Evolutionary conservation across 2,888 invertebrate species (phyloP), one percentile per base, ranked within the genome.

Genomic region (Camponotus fellah): DNA sequence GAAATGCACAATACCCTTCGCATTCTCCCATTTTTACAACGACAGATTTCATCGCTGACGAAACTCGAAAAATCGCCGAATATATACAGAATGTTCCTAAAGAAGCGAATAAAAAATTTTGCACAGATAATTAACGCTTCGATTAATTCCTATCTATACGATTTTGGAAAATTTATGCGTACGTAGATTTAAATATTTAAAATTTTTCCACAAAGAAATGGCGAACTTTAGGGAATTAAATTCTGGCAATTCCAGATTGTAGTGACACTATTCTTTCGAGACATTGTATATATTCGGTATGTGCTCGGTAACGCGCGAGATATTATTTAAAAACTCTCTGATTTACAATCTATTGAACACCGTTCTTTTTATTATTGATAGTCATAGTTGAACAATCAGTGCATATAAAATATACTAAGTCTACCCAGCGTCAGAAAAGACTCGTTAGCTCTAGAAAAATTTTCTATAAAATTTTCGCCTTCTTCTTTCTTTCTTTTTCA

Each of bases 361-460:
- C 93, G 94, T 94, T 94, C 93, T 91, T 93, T 91, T 94, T 93
- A 93, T 95, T 93, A 94, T 94, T 93, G 93, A 94, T 94, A 94
- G 91, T 94, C 92, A 94, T 94, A 94, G 93, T 94, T 93, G 94
- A 95, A 94, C 94, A 94, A 94, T 94, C 94, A 94, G 94, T 95
- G 94, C 94, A 94, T 94, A 94, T 94, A 95, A 95, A 95, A 94
- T 95, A 94, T 94, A 94, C 94, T 95, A 95, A 94, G 91, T 94
- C 94, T 94, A 95, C 94, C 92, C 93, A 94, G 94, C 94, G 94
- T 94, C 94, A 95, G 94, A 95, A 94, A 93, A 94, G 94, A 93
- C 92, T 92, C 88, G 83, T 91, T 85, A 84, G 88, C 91, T 93
- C 93, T 94, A 94, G 71, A 94, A 94, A 94, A 94, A 92, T 94